phyloP scores from a whole-genome alignment of 2,888 invertebrate species.

The Macrosoma leucophasiata region DNA sequence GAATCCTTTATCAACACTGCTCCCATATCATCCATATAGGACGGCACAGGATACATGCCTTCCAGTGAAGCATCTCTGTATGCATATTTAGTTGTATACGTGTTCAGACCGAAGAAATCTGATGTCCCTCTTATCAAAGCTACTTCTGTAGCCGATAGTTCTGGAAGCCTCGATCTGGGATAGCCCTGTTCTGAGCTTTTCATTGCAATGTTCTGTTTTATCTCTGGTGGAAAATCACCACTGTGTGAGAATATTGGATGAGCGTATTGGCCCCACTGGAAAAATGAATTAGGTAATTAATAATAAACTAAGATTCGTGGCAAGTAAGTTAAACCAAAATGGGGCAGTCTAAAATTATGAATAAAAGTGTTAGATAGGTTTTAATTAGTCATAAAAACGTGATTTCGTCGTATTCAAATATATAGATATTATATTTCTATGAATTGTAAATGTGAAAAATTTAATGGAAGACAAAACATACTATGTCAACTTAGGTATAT shows the following conservation, averaged over 20 bases:
- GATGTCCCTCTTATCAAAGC: conserved; percentile 74
- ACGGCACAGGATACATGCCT: conserved; percentile 51
- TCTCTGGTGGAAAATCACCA: conserved; percentile 69
- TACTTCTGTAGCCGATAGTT: conserved; percentile 73
- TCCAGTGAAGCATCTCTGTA: conserved; percentile 49
- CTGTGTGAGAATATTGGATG: conserved; percentile 50
- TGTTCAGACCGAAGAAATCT: conserved; percentile 81
- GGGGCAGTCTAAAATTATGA: no score
- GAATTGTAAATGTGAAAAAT: no score
- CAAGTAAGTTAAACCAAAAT: no score
- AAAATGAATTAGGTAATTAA: background rate
- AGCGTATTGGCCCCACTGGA: conserved; percentile 49
- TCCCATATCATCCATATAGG: conserved; percentile 52
- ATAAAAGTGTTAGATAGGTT: no score
- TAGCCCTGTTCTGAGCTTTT: conserved; percentile 67
- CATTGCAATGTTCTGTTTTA: conserved; percentile 53
- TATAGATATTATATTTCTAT: no score
- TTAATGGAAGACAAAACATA: no score
- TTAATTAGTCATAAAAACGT: no score
- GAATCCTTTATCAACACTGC: conserved; percentile 41
- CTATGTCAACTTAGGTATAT: no score
- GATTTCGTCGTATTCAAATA: no score
- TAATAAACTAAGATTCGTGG: no score
- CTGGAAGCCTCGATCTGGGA: conserved; percentile 57
- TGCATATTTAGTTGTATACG: conserved; percentile 72